A percentile compares a stretch with the other conserved stretches of the same genome.
Conservation (phyloP, 2,888 invertebrate genomes). For the Lepidonotus clava region DNA sequence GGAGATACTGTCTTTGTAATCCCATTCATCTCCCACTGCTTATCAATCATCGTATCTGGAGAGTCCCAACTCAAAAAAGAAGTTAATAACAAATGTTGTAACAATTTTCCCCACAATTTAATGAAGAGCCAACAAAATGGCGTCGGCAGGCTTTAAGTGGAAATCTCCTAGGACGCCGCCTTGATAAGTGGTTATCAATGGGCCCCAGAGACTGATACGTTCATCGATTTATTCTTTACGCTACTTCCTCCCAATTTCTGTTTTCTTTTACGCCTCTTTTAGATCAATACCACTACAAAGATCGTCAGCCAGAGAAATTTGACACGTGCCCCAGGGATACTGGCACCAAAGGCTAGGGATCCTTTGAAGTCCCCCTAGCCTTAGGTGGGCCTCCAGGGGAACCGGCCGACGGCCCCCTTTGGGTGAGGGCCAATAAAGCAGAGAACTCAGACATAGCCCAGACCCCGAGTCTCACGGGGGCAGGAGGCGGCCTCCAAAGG, state of each 20-base stretch:
- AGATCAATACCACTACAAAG: slow-evolving; percentile 9
- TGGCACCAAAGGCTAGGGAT: slow-evolving; percentile 14
- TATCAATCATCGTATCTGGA: too few species aligned
- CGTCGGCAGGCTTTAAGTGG: background rate
- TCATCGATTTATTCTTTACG: background rate
- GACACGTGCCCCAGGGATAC: background rate
- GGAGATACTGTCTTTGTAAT: too few species aligned
- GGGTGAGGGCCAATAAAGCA: too few species aligned
- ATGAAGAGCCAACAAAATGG: background rate
- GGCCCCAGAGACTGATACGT: background rate
- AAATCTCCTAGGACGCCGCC: background rate
- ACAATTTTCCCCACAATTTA: background rate
- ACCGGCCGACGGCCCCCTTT: too few species aligned
- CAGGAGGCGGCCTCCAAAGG: too few species aligned
- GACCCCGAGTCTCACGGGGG: too few species aligned
- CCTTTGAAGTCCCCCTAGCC: background rate
- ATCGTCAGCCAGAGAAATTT: slow-evolving; percentile 5
- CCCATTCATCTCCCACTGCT: too few species aligned
- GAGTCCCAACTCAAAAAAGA: too few species aligned
- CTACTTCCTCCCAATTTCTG: background rate
- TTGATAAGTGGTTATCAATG: background rate
- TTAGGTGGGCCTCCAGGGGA: too few species aligned
- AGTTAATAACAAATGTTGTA: too few species aligned
- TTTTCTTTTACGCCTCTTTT: background rate
- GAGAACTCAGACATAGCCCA: too few species aligned